Conservation (phyloP, 1,140 invertebrate genomes). For the Bombus superbus region DNA sequence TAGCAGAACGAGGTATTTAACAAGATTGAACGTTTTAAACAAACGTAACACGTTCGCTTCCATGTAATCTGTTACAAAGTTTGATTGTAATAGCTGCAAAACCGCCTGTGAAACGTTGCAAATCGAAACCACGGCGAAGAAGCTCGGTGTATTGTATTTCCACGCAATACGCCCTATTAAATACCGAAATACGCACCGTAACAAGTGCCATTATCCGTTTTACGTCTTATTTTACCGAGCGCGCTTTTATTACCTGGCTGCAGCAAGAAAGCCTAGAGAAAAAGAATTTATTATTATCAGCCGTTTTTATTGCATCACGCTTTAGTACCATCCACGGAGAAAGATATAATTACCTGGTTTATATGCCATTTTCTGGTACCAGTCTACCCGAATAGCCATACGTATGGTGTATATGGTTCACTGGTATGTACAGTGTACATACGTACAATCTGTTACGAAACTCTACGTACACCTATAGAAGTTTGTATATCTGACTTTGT, state of each 20-base stretch:
- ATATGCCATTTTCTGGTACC: background rate
- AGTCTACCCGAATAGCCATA: background rate
- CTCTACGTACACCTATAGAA: too few relatives aligned
- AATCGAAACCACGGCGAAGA: too few relatives aligned
- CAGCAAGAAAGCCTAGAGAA: background rate
- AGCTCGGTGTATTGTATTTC: background rate
- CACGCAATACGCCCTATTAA: background rate
- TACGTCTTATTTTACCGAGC: constrained; percentile 27
- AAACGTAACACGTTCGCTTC: too few relatives aligned
- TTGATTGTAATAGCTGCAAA: too few relatives aligned
- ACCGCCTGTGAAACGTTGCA: background rate
- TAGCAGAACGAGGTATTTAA: too few relatives aligned
- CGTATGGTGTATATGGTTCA: background rate
- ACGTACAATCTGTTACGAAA: background rate
- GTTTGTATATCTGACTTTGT: too few relatives aligned
- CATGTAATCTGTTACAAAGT: too few relatives aligned
- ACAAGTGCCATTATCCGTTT: constrained; percentile 38
- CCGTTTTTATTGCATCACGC: constrained; percentile 15
- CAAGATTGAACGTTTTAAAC: too few relatives aligned
- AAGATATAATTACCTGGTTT: constrained; percentile 41
- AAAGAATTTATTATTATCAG: constrained; percentile 44
- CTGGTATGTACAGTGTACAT: background rate
- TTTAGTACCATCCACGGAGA: background rate
- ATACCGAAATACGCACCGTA: constrained; percentile 31
- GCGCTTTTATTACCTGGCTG: constrained; percentile 19